Base-by-base conservation (phyloP, 2,797 vertebrate species). In the Toxotes lorentzi region DNA sequence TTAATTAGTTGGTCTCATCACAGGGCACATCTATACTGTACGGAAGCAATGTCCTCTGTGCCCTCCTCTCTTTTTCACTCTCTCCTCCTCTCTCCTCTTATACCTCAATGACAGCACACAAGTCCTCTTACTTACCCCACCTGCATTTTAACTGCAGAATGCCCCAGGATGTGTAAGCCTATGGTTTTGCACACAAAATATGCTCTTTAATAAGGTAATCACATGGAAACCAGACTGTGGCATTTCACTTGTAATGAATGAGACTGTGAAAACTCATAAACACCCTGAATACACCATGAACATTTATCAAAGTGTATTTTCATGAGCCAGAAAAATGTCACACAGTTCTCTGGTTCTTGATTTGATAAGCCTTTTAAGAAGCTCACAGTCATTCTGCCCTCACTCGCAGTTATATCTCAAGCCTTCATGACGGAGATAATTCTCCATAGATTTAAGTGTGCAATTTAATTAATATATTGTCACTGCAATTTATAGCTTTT, bases 1-100 rank as follows among this genome's bases (percentile, higher is more conserved):
- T 94, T 94, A 93, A 95, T 95, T 94, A 94, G 91, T 92, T 81
- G 86, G 85, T 90, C 88, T 93, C 89, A 88, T 94, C 89, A 87
- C 54, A 71, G 87, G 89, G 86, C 89, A 89, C 88, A 92, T 92
- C 85, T 87, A 91, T 90, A 92, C 89, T 84, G 88, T 92, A 86
- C 71, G 47, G 81, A 81, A 88, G 83, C 73, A 86, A 83, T 75
- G 89, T 93, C 90, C 91, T 93, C 85, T 89, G 83, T 86, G 89
- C 83, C 92, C 90, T 92, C 89, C 79, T 85, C 80, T 79, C 65
- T 69, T 81, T 87, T 76, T 80, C 83, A 47, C 69, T 74, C 65
- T 68, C 72, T 84, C 67, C 34, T 57, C 66, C 76, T 59, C 70
- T 69, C 63, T 78, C 62, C 78, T 76, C 74, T 83, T 79, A 82